phyloP scores from a whole-genome alignment of 2,113 vertebrate species.

The Salvelinus namaycush region DNA sequence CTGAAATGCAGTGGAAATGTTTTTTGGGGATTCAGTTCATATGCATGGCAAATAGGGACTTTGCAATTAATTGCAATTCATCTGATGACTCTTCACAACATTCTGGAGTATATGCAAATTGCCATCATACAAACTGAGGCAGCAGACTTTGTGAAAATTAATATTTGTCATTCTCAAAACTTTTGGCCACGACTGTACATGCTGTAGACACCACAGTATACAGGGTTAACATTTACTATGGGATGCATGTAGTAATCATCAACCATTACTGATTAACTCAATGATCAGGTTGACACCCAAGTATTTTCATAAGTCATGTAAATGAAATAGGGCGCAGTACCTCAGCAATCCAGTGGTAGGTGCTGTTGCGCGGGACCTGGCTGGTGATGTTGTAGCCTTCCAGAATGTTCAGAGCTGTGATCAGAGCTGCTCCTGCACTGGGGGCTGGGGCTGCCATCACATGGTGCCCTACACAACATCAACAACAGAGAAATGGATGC shows the following conservation, averaged over 20 bases:
- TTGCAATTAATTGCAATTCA: too few relatives aligned
- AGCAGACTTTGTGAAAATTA: too few relatives aligned
- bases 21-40: too few relatives aligned
- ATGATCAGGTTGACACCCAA: too few relatives aligned
- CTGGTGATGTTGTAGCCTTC: constrained; percentile 92
- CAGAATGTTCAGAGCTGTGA: constrained; percentile 93
- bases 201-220: neutral
- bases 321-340: constrained; percentile 63
- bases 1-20: too few relatives aligned
- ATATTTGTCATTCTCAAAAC: too few relatives aligned
- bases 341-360: constrained; percentile 91
- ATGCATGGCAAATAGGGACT: too few relatives aligned
- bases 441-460: constrained; percentile 88
- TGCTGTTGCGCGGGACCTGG: constrained; percentile 76
- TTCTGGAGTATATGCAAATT: too few relatives aligned
- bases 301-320: neutral
- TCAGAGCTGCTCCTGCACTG: constrained; percentile 86
- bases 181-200: too few relatives aligned
- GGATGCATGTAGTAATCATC: neutral
- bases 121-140: too few relatives aligned
- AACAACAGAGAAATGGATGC: constrained; percentile 5
- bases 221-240: neutral
- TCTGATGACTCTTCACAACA: too few relatives aligned
- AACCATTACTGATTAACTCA: neutral
- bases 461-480: constrained; percentile 79